These are phyloP conservation scores for Lycopodina hypogea DNA, from an alignment of 37 sponge, comb jelly and placozoan genomes.

Conservation along the genomic window DNA sequence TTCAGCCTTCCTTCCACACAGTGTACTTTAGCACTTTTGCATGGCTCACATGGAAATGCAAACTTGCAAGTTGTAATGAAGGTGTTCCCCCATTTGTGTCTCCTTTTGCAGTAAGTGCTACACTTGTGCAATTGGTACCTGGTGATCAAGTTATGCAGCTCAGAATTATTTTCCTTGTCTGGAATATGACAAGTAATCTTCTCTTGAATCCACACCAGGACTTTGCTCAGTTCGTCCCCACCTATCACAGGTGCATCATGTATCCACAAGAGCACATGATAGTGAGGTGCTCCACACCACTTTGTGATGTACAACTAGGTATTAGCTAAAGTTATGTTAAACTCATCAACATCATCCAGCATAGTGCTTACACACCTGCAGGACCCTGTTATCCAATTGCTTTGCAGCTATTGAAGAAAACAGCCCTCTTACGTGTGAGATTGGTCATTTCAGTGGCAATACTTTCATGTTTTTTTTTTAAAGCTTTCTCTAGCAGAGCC, in stretches of 20 bases:
- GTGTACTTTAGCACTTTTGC: constrained; percentile 9
- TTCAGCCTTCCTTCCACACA: constrained; percentile 37
- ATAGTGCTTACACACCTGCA: no score
- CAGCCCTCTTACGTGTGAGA: no score
- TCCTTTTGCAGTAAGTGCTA: constrained; percentile 46
- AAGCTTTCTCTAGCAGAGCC: no score
- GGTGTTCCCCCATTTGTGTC: constrained; percentile 1
- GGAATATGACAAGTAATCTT: constrained; percentile 64
- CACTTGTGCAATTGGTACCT: constrained; percentile 38
- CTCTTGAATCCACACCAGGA: constrained; percentile 34
- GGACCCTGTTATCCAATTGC: no score
- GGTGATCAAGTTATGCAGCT: constrained; percentile 50
- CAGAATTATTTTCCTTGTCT: constrained; percentile 32
- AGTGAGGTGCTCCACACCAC: constrained; percentile 59
- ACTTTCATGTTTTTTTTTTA: no score
- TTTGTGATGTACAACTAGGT: constrained; percentile 40
- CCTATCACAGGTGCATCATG: constrained; percentile 45
- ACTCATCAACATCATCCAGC: not conserved
- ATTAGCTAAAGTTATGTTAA: not conserved
- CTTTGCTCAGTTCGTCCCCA: not conserved
- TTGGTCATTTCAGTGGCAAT: no score
- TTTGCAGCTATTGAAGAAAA: no score
- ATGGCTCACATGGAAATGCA: constrained; percentile 39
- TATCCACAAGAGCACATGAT: constrained; percentile 61
- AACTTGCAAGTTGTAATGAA: constrained; percentile 43